Evolutionary conservation across 2,797 vertebrate species (phyloP), one percentile per base, ranked within the genome.

Genomic region (Choloepus didactylus): DNA sequence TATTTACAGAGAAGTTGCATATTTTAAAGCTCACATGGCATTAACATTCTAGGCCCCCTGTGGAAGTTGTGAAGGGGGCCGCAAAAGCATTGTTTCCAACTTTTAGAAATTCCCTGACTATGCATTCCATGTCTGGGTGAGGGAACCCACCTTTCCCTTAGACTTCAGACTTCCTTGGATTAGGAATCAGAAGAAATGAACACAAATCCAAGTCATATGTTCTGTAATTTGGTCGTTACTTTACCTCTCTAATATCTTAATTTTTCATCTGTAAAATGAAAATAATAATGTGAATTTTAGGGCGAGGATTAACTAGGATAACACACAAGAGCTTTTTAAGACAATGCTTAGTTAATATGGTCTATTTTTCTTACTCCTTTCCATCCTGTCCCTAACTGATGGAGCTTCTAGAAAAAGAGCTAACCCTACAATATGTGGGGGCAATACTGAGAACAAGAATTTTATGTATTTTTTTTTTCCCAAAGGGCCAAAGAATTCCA

Each of bases 131-230:
- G 41, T 81, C 23, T 83, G 12, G 49, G 38, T 12, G 35, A 91
- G 46, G 44, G 19, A 79, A 62, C 19, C 49, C 54, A 84, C 5
- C 21, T 89, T 31, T 84, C 35, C 15, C 31, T 79, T 88, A 80
- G 29, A 44, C 66, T 93, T 56, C 21, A 72, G 38, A 91, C 10
- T 67, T 80, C 9, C 18, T 67, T 93, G 27, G n/a, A 56, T 94
- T 94, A 80, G 69, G 19, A 91, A 87, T 91, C 29, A 91, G 31
- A 95, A 87, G 49, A 93, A n/a, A 31, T 54, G 44, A 87, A 89
- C 91, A 93, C 49, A 89, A 21, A 82, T 85, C 19, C 23, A 86
- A 6, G 12, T 60, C 84, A 77, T 81, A 69, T 81, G 11, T 23
- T 91, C 38, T 89, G 14, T 82, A 54, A 41, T 31, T 70, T 67